These are phyloP conservation scores for Antheraea pernyi DNA, from an alignment of 1,140 invertebrate genomes.

Conservation along the genomic window DNA sequence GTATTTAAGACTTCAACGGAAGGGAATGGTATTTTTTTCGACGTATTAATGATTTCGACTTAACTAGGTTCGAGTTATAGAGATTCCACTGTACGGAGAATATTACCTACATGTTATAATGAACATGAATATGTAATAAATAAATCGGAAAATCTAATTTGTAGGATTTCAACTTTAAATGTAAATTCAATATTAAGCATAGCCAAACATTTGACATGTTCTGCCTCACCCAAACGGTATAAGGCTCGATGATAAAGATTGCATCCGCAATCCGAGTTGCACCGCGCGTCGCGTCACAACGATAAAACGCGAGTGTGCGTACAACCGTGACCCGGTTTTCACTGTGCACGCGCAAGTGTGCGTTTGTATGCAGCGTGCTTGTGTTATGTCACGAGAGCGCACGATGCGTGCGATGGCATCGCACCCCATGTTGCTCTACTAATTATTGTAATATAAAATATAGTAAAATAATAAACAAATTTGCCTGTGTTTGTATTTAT, in stretches of 20 bases:
- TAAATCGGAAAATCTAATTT: too few relatives aligned
- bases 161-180: too few relatives aligned
- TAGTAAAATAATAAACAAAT: too few relatives aligned
- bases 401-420: slow-evolving; percentile 21
- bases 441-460: not conserved
- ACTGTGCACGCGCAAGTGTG: slow-evolving; percentile 32
- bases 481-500: too few relatives aligned
- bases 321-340: slow-evolving; percentile 58
- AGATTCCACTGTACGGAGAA: too few relatives aligned
- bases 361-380: slow-evolving; percentile 21
- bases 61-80: too few relatives aligned
- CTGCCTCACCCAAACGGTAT: not conserved
- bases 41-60: too few relatives aligned
- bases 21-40: too few relatives aligned
- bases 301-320: slow-evolving; percentile 18
- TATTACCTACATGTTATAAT: too few relatives aligned
- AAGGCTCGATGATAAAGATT: slow-evolving; percentile 1
- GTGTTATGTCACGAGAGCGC: slow-evolving; percentile 49
- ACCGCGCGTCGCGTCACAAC: slow-evolving; percentile 21
- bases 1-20: too few relatives aligned
- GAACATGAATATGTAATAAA: too few relatives aligned
- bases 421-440: slow-evolving; percentile 25
- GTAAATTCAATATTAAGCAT: too few relatives aligned
- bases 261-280: slow-evolving; percentile 47
- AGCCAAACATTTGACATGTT: not conserved